These are phyloP conservation scores for Tuta absoluta DNA, from an alignment of 2,888 invertebrate genomes.

Conservation along the genomic window DNA sequence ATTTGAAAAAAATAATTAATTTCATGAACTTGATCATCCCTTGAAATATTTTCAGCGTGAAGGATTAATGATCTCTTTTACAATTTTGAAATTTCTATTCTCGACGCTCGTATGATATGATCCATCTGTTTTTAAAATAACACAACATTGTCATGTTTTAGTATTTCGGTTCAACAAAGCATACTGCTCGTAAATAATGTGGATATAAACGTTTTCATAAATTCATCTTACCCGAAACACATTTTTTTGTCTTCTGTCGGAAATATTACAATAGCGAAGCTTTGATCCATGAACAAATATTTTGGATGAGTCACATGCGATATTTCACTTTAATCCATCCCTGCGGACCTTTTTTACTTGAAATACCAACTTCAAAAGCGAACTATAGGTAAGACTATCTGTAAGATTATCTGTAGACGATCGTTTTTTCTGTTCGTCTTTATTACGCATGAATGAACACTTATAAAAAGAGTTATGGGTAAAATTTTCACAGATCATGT, in stretches of 20 bases:
- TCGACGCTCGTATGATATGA: background rate
- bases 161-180: background rate
- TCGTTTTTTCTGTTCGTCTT: too few species aligned
- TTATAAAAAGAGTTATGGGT: too few species aligned
- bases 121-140: slow-evolving; percentile 9
- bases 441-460: too few species aligned
- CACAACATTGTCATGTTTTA: slow-evolving; percentile 26
- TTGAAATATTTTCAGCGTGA: background rate
- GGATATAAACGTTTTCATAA: slow-evolving; percentile 27
- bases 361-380: background rate
- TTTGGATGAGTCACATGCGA: background rate
- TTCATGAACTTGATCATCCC: too few species aligned
- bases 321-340: background rate
- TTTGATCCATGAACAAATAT: slow-evolving; percentile 21
- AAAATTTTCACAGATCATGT: too few species aligned
- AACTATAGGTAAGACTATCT: too few species aligned
- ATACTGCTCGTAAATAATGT: slow-evolving; percentile 21
- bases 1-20: too few species aligned
- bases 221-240: slow-evolving; percentile 26
- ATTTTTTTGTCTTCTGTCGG: slow-evolving; percentile 23
- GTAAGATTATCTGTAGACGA: too few species aligned
- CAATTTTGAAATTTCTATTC: background rate
- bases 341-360: background rate
- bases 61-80: background rate
- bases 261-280: slow-evolving; percentile 18